Evolutionary conservation across 2,113 vertebrate species (phyloP).

Genomic region (Isurus oxyrinchus): DNA sequence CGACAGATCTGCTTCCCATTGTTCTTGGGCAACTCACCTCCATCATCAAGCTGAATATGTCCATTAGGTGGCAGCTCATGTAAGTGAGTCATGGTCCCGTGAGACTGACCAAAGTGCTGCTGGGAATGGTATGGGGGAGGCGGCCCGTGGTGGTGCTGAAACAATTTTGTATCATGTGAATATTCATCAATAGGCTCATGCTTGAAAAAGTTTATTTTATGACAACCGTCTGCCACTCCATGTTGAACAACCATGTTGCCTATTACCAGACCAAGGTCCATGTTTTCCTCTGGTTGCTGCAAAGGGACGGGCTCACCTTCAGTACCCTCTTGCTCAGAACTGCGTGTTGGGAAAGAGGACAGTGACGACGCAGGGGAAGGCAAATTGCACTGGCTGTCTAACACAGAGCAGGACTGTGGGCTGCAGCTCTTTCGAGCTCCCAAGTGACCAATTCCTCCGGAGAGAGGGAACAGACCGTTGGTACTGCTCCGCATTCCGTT

Average conservation of each 20-base stretch:
- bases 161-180: constrained; percentile 68
- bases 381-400: constrained; percentile 66
- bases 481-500: constrained; percentile 69
- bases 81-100: constrained; percentile 59
- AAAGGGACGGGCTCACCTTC: constrained; percentile 58
- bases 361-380: constrained; percentile 72
- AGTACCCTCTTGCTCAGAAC: constrained; percentile 57
- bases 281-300: constrained; percentile 51
- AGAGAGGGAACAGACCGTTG: constrained; percentile 59
- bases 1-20: constrained; percentile 78
- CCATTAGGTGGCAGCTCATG: constrained; percentile 52
- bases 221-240: constrained; percentile 53
- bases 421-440: constrained; percentile 58
- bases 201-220: constrained; percentile 73
- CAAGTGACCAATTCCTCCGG: constrained; percentile 57
- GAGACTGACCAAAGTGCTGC: constrained; percentile 62
- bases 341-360: constrained; percentile 55
- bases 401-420: constrained; percentile 55
- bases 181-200: constrained; percentile 88
- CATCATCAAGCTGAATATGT: constrained; percentile 50
- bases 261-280: constrained; percentile 54
- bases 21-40: constrained; percentile 55
- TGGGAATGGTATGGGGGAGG: constrained; percentile 84
- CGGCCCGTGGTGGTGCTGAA: constrained; percentile 67
- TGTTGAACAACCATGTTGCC: constrained; percentile 52